These are phyloP conservation scores for Tilapia sparmanii DNA, from an alignment of 2,113 vertebrate genomes.

Conservation along the genomic window DNA sequence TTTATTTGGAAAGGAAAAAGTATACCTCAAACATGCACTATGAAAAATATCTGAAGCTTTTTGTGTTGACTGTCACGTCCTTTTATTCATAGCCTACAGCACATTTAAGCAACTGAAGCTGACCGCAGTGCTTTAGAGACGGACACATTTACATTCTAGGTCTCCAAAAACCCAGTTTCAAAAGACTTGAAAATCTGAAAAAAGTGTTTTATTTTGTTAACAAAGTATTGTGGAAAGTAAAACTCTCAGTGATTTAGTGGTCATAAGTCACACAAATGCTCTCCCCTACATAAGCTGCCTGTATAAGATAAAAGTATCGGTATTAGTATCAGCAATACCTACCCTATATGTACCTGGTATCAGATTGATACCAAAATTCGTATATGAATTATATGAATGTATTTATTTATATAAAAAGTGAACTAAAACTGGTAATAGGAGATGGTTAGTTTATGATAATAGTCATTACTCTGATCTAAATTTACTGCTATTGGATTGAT, in stretches of 20 bases:
- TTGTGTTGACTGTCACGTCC: neutral
- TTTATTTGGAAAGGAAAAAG: neutral
- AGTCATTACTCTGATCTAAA: neutral
- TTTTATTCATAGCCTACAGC: neutral
- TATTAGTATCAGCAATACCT: neutral
- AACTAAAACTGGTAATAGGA: neutral
- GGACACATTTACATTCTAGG: neutral
- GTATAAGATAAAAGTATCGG: neutral
- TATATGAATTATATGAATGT: neutral
- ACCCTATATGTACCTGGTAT: neutral
- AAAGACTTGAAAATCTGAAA: neutral
- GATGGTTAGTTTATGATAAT: neutral
- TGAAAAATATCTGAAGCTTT: neutral
- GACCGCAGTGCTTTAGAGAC: neutral
- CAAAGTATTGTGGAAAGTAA: neutral
- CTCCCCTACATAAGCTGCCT: neutral
- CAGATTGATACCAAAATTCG: neutral
- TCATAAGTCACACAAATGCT: neutral
- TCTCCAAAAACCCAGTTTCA: neutral
- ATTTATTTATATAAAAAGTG: neutral
- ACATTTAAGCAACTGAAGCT: neutral
- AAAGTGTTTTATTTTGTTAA: neutral
- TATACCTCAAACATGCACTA: neutral
- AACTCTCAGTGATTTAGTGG: neutral
- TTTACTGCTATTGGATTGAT: neutral